A percentile compares a stretch with the other conserved stretches of the same genome.
These are phyloP conservation scores for Thymelicus sylvestris DNA, from an alignment of 2,888 invertebrate genomes.

Conservation along the genomic window DNA sequence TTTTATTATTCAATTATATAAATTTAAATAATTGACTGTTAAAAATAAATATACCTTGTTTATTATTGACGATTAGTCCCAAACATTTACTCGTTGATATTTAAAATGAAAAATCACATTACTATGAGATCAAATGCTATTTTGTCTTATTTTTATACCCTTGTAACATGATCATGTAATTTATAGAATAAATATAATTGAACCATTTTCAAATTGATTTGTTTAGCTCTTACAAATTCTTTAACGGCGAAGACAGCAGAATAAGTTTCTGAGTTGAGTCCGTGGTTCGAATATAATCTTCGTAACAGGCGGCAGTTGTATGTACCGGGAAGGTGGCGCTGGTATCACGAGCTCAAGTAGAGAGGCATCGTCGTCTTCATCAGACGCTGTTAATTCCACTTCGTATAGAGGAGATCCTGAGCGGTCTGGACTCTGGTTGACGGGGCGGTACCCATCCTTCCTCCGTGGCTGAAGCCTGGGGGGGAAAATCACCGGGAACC, in stretches of 20 bases:
- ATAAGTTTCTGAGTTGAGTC: constrained; percentile 52
- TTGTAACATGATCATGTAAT: too few species aligned
- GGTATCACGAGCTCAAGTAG: constrained; percentile 76
- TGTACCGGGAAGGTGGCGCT: constrained; percentile 60
- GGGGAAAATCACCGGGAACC: constrained; percentile 26
- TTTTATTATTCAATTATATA: too few species aligned
- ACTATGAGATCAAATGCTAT: too few species aligned
- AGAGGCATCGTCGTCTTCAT: constrained; percentile 75
- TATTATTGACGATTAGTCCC: too few species aligned
- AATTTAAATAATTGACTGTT: too few species aligned
- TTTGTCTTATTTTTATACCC: too few species aligned
- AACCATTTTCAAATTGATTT: background rate
- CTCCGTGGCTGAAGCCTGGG: constrained; percentile 41
- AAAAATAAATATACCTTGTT: too few species aligned
- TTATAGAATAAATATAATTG: too few species aligned
- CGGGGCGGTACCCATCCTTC: constrained; percentile 41
- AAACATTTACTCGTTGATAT: too few species aligned
- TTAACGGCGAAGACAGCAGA: constrained; percentile 65
- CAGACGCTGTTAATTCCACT: constrained; percentile 75
- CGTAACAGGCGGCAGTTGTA: constrained; percentile 62
- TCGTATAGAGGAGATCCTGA: constrained; percentile 70
- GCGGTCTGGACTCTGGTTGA: constrained; percentile 52
- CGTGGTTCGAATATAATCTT: constrained; percentile 51
- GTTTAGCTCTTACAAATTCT: background rate
- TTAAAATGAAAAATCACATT: too few species aligned